Conservation (phyloP, 2,113 vertebrate species). For the Monopterus albus region DNA sequence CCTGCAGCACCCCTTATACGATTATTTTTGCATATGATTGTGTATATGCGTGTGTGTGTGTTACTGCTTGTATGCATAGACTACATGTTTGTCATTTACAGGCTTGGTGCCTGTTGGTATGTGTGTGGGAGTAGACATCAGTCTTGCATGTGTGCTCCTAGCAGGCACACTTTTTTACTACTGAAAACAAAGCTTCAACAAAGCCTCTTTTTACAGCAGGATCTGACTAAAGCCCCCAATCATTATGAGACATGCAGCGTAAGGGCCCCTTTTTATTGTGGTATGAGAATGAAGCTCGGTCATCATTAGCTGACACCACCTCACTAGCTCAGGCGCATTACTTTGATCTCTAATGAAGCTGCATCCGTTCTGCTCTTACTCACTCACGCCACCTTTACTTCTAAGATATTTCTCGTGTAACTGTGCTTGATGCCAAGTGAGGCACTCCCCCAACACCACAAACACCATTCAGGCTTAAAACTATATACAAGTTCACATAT, state of each 20-base stretch:
- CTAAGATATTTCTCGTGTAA: slow-evolving; percentile 52
- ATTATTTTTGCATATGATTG: slow-evolving; percentile 14
- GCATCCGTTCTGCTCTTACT: slow-evolving; percentile 72
- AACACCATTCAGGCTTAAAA: slow-evolving; percentile 30
- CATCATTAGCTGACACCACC: slow-evolving; percentile 75
- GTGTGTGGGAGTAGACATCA: slow-evolving; percentile 67
- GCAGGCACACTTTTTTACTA: slow-evolving; percentile 79
- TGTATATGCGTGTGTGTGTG: slow-evolving; percentile 15
- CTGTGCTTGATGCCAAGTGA: slow-evolving; percentile 65
- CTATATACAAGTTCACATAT: slow-evolving; percentile 33
- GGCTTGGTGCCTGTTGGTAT: slow-evolving; percentile 53
- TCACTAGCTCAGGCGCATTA: slow-evolving; percentile 12
- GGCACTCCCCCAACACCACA: slow-evolving; percentile 41
- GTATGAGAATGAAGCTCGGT: slow-evolving; percentile 68
- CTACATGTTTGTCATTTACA: slow-evolving; percentile 66
- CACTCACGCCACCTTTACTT: slow-evolving; percentile 77
- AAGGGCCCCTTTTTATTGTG: slow-evolving; percentile 64
- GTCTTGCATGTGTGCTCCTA: slow-evolving; percentile 74
- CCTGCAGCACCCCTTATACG: slow-evolving; percentile 32
- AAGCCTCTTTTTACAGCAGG: slow-evolving; percentile 73
- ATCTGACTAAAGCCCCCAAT: slow-evolving; percentile 62
- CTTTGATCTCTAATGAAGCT: slow-evolving; percentile 83
- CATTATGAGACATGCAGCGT: slow-evolving; percentile 72
- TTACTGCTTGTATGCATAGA: slow-evolving; percentile 30
- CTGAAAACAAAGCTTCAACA: slow-evolving; percentile 79